These are phyloP conservation scores for Sebastolobus altivelis DNA, from an alignment of 2,797 vertebrate species.

Conservation along the genomic window DNA sequence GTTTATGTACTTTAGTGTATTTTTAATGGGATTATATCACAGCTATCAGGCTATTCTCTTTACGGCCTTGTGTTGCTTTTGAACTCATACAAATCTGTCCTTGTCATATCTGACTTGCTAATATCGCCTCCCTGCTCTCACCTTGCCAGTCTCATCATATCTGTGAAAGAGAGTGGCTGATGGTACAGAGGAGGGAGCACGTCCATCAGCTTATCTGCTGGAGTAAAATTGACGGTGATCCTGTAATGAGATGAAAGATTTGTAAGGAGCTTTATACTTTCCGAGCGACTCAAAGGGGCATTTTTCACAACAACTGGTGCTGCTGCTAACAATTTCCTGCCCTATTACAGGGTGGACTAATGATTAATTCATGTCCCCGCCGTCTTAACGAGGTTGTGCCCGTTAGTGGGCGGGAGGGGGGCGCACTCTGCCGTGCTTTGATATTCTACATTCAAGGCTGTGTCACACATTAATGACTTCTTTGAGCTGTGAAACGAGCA, in stretches of 20 bases:
- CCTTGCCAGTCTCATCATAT: constrained; percentile 36
- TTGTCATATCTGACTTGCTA: constrained; percentile 45
- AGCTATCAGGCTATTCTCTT: constrained; percentile 30
- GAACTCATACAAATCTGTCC: constrained; percentile 40
- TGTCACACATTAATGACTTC: constrained; percentile 78
- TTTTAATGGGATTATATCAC: constrained; percentile 28
- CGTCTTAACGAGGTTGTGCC: constrained; percentile 69
- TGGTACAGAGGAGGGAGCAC: constrained; percentile 13
- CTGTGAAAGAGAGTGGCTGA: constrained; percentile 43
- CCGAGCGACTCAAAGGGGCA: constrained; percentile 56
- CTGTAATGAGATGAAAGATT: constrained; percentile 69
- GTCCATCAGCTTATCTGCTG: constrained; percentile 57
- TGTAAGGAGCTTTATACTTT: constrained; percentile 58
- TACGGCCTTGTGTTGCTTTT: constrained; percentile 35
- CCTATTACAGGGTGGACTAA: constrained; percentile 62
- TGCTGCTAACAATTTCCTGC: constrained; percentile 61
- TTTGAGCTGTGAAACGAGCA: constrained; percentile 73
- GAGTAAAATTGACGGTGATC: constrained; percentile 61
- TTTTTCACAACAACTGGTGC: constrained; percentile 63
- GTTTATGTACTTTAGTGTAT: constrained; percentile 7
- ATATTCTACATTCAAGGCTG: constrained; percentile 74
- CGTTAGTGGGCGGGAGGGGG: constrained; percentile 50
- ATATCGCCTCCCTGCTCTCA: constrained; percentile 54
- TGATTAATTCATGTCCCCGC: constrained; percentile 75
- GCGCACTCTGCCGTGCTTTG: constrained; percentile 60